Evolutionary conservation across 2,797 vertebrate species (phyloP).

Genomic region (Tragopan temminckii): DNA sequence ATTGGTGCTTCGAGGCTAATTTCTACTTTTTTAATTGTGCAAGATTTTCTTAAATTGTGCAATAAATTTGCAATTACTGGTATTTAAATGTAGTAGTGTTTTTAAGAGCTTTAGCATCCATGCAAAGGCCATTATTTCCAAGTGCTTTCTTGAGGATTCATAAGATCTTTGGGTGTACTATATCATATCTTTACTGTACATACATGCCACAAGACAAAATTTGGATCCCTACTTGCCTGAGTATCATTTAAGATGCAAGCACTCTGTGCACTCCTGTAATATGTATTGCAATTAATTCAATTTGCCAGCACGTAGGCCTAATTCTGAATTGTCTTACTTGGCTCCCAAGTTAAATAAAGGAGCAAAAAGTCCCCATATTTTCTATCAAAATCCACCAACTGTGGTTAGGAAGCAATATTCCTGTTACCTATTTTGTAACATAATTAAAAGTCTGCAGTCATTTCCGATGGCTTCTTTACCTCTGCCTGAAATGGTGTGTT

Average conservation of each 20-base stretch:
- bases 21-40: not conserved
- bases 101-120: not conserved
- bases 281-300: not conserved
- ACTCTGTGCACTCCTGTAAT: not conserved
- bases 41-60: not conserved
- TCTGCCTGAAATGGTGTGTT: not conserved
- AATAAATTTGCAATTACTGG: constrained; percentile 44
- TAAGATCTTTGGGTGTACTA: not conserved
- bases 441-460: not conserved
- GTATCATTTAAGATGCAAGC: not conserved
- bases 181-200: not conserved
- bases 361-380: not conserved
- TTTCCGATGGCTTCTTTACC: not conserved
- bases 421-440: not conserved
- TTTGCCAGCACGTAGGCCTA: not conserved
- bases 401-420: not conserved
- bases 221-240: not conserved
- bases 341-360: not conserved
- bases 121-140: not conserved
- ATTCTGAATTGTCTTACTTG: not conserved
- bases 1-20: not conserved
- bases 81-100: constrained; percentile 5
- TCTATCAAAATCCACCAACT: not conserved
- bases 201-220: not conserved
- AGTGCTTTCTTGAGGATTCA: not conserved